phyloP scores from a whole-genome alignment of 2,797 vertebrate genomes.

The Heliangelus exortis region DNA sequence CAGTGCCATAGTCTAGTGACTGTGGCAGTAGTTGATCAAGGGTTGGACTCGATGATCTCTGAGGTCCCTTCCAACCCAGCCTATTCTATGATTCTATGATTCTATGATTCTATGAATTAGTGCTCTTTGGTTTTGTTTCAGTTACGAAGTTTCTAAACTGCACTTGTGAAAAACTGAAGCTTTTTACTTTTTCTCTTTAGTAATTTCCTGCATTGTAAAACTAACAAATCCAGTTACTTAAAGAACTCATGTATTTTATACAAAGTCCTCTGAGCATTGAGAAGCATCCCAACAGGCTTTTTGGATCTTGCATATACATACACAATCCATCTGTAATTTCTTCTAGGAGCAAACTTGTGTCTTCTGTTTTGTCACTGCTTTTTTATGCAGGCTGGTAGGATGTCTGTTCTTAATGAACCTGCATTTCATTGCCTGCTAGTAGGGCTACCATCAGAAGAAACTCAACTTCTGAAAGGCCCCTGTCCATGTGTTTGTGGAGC shows the following conservation, averaged over 20 bases:
- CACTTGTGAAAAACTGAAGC: background rate
- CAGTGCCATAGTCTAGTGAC: too few relatives aligned
- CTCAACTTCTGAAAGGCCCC: background rate
- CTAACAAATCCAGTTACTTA: background rate
- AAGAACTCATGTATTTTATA: background rate
- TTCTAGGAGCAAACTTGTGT: background rate
- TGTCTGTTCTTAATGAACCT: background rate
- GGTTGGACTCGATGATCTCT: too few relatives aligned
- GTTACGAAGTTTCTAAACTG: background rate
- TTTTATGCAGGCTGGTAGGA: background rate
- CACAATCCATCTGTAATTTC: background rate
- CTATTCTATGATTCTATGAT: too few relatives aligned
- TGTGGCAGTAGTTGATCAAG: too few relatives aligned
- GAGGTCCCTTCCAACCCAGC: too few relatives aligned
- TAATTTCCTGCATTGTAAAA: background rate
- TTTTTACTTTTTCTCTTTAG: background rate
- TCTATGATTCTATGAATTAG: too few relatives aligned
- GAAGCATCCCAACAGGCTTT: background rate
- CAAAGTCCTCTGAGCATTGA: background rate
- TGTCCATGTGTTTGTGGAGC: fast-evolving
- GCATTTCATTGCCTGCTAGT: background rate
- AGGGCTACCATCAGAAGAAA: background rate
- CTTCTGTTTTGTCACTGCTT: background rate
- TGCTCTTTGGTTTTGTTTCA: background rate
- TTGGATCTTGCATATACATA: background rate